phyloP scores from a whole-genome alignment of 2,113 vertebrate genomes.

The Aspidoscelis tigris region DNA sequence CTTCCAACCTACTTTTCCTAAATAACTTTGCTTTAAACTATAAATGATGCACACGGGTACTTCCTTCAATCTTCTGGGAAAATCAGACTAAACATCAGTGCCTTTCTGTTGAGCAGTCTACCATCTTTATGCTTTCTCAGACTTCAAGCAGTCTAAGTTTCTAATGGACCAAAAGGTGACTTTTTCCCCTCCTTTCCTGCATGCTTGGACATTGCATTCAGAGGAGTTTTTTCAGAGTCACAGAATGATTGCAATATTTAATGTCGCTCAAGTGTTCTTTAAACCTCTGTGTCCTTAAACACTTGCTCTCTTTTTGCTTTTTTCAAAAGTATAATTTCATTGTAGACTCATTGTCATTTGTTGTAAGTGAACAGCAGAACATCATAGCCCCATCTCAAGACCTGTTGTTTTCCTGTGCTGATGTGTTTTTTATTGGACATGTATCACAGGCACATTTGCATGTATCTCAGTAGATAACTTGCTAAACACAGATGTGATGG shows the following conservation, averaged over 20 bases:
- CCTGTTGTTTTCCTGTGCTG: neutral
- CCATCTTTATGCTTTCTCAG: slow-evolving; percentile 99
- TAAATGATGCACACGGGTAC: slow-evolving; percentile 70
- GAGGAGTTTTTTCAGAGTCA: slow-evolving; percentile 51
- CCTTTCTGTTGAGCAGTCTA: slow-evolving; percentile 96
- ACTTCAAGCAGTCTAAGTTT: slow-evolving; percentile 98
- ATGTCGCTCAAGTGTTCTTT: slow-evolving; percentile 29
- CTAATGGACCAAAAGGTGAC: slow-evolving; percentile 94
- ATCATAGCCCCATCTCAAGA: slow-evolving; percentile 12
- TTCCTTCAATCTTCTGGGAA: slow-evolving; percentile 77
- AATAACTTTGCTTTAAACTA: slow-evolving; percentile 77
- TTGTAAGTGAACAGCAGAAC: slow-evolving; percentile 19
- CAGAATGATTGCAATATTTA: slow-evolving; percentile 50
- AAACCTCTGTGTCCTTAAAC: slow-evolving; percentile 1
- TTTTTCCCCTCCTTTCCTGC: slow-evolving; percentile 82
- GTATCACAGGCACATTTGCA: slow-evolving; percentile 8
- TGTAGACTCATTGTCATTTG: slow-evolving; percentile 11
- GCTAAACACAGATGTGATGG: slow-evolving; percentile 19
- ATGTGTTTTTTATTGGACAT: neutral
- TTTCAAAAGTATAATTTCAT: slow-evolving; percentile 8
- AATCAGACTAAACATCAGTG: slow-evolving; percentile 89
- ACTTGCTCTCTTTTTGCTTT: slow-evolving; percentile 31
- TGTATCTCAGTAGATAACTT: slow-evolving; percentile 1
- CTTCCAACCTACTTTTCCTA: slow-evolving; percentile 72
- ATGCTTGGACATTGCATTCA: slow-evolving; percentile 68